A percentile compares a stretch with the other conserved stretches of the same genome.
Conservation (phyloP, 2,797 vertebrate species). For the Pseudochirops cupreus region DNA sequence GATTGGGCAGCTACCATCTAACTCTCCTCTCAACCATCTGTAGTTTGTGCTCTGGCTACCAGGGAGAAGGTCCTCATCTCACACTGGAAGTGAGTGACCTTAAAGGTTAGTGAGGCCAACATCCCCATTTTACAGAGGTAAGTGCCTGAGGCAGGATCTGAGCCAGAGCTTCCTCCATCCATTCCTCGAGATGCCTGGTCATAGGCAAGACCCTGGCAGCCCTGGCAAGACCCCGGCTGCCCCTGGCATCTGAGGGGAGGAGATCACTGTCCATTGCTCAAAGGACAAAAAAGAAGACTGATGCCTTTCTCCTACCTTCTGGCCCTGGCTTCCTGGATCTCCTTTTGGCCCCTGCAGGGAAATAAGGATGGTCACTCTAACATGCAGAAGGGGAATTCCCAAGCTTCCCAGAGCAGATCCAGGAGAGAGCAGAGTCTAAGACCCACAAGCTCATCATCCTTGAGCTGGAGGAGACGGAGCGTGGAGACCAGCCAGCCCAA, state of each 20-base stretch:
- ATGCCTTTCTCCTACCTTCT: neutral
- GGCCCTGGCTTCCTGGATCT: neutral
- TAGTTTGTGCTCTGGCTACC: neutral
- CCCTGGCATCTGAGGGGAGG: no score
- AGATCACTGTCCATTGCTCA: neutral
- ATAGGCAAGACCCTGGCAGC: accelerated
- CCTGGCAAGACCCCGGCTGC: neutral
- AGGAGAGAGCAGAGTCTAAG: neutral
- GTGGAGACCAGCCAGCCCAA: neutral
- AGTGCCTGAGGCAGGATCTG: neutral
- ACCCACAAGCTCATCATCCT: neutral
- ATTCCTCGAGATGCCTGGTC: accelerated
- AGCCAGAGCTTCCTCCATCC: neutral
- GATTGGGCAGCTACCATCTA: neutral
- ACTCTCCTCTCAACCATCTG: neutral
- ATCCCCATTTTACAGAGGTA: neutral
- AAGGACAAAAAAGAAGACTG: neutral
- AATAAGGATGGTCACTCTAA: neutral
- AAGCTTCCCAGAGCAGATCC: neutral
- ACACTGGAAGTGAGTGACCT: neutral
- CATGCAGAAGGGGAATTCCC: neutral
- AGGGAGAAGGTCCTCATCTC: neutral
- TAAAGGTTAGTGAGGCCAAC: neutral
- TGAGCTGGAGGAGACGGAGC: neutral
- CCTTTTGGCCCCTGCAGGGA: neutral